These are phyloP conservation scores for Martes martes DNA, from an alignment of 2,113 vertebrate species.

Conservation along the genomic window DNA sequence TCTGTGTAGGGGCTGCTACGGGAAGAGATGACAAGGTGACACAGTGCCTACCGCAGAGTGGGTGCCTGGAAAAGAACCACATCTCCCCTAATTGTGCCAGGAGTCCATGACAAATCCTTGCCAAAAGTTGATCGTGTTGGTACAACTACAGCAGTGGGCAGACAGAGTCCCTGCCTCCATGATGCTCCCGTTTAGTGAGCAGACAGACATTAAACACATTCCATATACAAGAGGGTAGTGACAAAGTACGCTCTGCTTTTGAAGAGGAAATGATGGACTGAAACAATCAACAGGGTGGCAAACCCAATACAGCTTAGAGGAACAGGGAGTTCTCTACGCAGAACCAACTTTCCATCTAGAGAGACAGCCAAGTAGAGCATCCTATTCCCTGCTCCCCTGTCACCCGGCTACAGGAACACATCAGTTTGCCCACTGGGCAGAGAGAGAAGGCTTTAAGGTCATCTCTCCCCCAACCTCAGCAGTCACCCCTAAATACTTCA, in stretches of 20 bases:
- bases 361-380: background rate
- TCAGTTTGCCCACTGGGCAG: background rate
- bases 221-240: background rate
- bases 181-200: background rate
- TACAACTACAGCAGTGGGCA: background rate
- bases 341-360: background rate
- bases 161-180: background rate
- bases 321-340: background rate
- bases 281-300: background rate
- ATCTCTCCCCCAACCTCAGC: background rate
- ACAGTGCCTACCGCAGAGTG: background rate
- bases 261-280: background rate
- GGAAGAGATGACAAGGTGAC: background rate
- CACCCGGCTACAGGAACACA: background rate
- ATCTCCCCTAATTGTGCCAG: background rate
- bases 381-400: background rate
- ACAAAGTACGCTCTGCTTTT: too few species aligned
- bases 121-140: background rate
- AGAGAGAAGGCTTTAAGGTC: background rate
- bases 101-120: accelerated
- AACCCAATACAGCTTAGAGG: too few species aligned
- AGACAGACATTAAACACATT: background rate
- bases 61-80: too few species aligned
- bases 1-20: background rate
- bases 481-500: background rate